Conservation (phyloP, 2,888 invertebrate genomes). For the Papilio protenor region DNA sequence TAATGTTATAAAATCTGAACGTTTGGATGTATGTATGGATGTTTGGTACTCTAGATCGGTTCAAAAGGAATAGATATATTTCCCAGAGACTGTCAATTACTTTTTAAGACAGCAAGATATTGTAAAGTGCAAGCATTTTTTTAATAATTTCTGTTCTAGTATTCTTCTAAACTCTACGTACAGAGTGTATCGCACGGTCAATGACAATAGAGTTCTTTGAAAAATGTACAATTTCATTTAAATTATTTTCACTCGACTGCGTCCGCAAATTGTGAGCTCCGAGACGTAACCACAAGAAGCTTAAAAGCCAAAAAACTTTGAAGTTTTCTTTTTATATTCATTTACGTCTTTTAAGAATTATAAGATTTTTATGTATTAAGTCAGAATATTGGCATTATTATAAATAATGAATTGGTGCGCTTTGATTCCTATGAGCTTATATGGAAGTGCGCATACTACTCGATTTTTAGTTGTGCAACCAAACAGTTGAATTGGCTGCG, state of each 20-base stretch:
- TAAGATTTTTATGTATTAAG: not conserved
- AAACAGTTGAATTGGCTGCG: too few relatives aligned
- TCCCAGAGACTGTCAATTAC: not conserved
- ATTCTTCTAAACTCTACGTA: not conserved
- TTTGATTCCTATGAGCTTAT: too few relatives aligned
- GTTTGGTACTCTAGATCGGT: not conserved
- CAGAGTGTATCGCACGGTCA: constrained; percentile 41
- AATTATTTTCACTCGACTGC: constrained; percentile 68
- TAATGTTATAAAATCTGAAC: too few relatives aligned
- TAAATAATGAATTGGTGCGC: too few relatives aligned
- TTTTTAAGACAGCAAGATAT: not conserved
- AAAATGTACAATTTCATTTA: constrained; percentile 58
- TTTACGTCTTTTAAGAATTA: not conserved
- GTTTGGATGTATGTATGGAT: not conserved
- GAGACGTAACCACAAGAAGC: constrained; percentile 1
- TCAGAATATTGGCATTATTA: not conserved
- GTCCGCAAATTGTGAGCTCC: constrained; percentile 55
- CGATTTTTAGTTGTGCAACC: too few relatives aligned
- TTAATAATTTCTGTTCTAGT: not conserved
- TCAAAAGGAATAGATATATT: not conserved
- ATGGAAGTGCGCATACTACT: too few relatives aligned
- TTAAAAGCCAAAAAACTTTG: not conserved
- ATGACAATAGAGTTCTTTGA: constrained; percentile 52
- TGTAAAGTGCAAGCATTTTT: not conserved
- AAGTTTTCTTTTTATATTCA: not conserved